A percentile compares a stretch with the other conserved stretches of the same genome.
These are phyloP conservation scores for Semibalanus balanoides DNA, from an alignment of 1,140 invertebrate species.

Conservation along the genomic window DNA sequence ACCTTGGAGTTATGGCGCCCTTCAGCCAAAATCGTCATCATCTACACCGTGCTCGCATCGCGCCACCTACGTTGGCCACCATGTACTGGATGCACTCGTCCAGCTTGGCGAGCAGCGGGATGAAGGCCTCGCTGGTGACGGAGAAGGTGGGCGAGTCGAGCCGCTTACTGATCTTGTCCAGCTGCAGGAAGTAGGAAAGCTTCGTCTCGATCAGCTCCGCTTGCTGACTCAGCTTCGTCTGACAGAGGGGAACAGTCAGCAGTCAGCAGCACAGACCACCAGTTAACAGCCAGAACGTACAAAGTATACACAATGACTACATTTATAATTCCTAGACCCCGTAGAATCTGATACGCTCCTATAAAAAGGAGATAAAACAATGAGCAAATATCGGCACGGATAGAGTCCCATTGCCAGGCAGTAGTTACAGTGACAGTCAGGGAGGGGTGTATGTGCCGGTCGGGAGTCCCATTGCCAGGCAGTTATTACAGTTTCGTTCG, in stretches of 20 bases:
- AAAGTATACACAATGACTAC: constrained; percentile 7
- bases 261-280: no score
- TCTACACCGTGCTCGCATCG: constrained; percentile 10
- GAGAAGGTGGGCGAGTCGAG: constrained; percentile 61
- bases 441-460: no score
- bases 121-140: constrained; percentile 66
- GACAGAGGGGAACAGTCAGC: no score
- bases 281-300: constrained; percentile 22
- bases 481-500: no score
- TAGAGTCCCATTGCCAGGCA: no score
- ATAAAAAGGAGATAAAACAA: no score
- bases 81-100: constrained; percentile 79
- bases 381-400: no score
- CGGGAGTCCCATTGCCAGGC: no score
- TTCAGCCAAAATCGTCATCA: no score
- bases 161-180: constrained; percentile 61
- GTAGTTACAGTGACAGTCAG: no score
- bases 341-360: no score
- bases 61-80: constrained; percentile 52
- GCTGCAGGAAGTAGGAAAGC: constrained; percentile 69
- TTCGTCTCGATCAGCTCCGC: constrained; percentile 64
- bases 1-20: no score
- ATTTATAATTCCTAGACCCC: constrained; percentile 4
- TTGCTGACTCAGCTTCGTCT: constrained; percentile 56
- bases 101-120: constrained; percentile 61